Evolutionary conservation across 1,140 invertebrate species (phyloP).

Genomic region (Nebria ingens): DNA sequence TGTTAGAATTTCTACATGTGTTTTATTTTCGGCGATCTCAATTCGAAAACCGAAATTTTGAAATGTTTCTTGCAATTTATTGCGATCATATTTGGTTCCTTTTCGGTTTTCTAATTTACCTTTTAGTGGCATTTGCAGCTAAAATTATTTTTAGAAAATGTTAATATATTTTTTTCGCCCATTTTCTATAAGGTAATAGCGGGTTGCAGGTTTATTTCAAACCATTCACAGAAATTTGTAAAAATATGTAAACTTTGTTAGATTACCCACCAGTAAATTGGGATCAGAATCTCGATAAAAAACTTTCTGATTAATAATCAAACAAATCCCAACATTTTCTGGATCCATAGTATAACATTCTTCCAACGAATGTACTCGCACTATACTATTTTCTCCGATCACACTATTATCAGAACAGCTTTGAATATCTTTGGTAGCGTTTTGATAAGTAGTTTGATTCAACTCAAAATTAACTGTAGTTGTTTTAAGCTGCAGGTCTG

Average conservation of each 20-base stretch:
- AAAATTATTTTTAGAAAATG: background rate
- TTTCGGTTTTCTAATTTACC: conserved; percentile 19
- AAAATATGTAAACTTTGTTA: too few species aligned
- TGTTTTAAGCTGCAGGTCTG: conserved; percentile 7
- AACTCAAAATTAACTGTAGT: too few species aligned
- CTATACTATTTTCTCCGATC: conserved; percentile 2
- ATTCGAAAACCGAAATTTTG: conserved; percentile 21
- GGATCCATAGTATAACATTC: conserved; percentile 22
- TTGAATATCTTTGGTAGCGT: conserved; percentile 6
- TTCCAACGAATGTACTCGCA: conserved; percentile 9
- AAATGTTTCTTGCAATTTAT: conserved; percentile 20
- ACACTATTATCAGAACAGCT: conserved; percentile 4
- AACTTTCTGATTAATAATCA: conserved; percentile 28
- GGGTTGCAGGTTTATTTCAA: too few species aligned
- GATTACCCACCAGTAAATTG: background rate
- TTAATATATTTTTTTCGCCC: too few species aligned
- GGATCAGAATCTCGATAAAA: conserved; percentile 25
- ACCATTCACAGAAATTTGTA: too few species aligned
- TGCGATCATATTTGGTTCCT: conserved; percentile 22
- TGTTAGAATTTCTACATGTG: conserved; percentile 18
- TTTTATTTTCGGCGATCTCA: conserved; percentile 17
- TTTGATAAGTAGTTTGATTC: too few species aligned
- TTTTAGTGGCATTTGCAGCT: background rate
- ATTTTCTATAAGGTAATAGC: too few species aligned
- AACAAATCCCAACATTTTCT: conserved; percentile 21